Evolutionary conservation across 2,888 invertebrate species (phyloP), one percentile per base, ranked within the genome.

Genomic region (Maniola hyperantus): DNA sequence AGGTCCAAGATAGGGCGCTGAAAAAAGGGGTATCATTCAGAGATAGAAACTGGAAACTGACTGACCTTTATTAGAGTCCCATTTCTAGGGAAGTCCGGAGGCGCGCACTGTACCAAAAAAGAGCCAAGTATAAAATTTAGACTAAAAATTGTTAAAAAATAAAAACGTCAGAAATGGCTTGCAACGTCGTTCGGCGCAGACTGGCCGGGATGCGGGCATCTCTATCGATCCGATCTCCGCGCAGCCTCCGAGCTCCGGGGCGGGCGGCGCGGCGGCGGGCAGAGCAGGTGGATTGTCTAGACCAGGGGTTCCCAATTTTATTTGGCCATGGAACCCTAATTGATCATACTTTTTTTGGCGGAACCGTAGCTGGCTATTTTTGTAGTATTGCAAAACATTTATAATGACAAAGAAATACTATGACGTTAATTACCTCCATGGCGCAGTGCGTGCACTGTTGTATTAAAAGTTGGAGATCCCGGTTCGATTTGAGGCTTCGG

Each of bases 201-300:
- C 77, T 77, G 74, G 34, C 72, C 73, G 74, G 77, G 68, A 81
- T 81, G 76, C 77, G 76, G 78, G 72, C 75, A 71, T 75, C 76
- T 77, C 73, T 85, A 89, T 89, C 80, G 89, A 89, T 89, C 86
- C 77, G 64, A 71, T 76, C 74, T 79, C 67, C 80, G 88, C 89
- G 89, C 89, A 89, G 89, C 87, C 85, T 89, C 88, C 73, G 73
- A 76, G 71, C 85, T 89, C 88, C 73, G 73, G 76, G 71, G 73
- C 74, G 70, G 69, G n/a, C 18, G 18, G 7, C 18, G 36, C n/a
- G n/a, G n/a, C n/a, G 11, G 15, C 67, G 33, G 33, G 11, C 10
- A 58, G 64, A 63, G 61, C 63, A 33, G 55, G 57, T 46, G 65
- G 48, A 10, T 51, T 48, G 46, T 69, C 64, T 53, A 48, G 46